Base-by-base conservation (phyloP, 53 echinoderm and acorn worm species). In the Astropecten irregularis region DNA sequence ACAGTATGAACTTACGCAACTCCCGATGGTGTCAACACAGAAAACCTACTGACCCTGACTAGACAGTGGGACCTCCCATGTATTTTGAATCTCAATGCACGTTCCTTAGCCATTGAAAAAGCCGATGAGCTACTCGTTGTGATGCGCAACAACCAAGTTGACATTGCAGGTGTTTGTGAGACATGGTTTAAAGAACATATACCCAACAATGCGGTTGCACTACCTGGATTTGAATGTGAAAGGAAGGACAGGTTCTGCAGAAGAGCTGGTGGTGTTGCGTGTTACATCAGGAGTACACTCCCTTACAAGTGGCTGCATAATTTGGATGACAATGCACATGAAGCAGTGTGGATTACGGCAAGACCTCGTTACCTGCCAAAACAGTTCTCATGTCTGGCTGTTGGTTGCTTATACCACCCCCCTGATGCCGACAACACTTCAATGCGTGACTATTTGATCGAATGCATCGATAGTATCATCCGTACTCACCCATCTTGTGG, bases 351-450 rank as follows among this genome's bases (percentile, higher is more conserved):
- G 51, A 11, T 51, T 3, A 11, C 51, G 10, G 3, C 15, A 20
- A 51, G 51, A 14, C 51, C 51, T n/a, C 51, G 18, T n/a, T n/a
- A 51, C 16, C 51, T 51, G 16, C n/a, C n/a, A n/a, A 16, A 14
- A 51, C 51, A 14, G 9, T 51, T 51, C 20, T 9, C 51, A 16
- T 51, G 14, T 35, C 1, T 64, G 19, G 34, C 37, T 31, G 31
- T 64, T 32, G 65, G 65, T 33, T 64, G 65, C 65, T 36, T 64
- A 15, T 64, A 64, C 31, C 61, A 61, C 61, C 65, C 37, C 34
- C 65, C 65, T 14, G 65, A 64, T 64, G 37, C 65, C 3, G 65
- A 64, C 36, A 64, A 36, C 65, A 51, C 51, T 4, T 51, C 51
- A 9, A 51, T 51, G 51, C 51, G 20, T 51, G 66, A 66, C 66